Conservation (phyloP, 2,797 vertebrate genomes). For the Rousettus madagascariensis region DNA sequence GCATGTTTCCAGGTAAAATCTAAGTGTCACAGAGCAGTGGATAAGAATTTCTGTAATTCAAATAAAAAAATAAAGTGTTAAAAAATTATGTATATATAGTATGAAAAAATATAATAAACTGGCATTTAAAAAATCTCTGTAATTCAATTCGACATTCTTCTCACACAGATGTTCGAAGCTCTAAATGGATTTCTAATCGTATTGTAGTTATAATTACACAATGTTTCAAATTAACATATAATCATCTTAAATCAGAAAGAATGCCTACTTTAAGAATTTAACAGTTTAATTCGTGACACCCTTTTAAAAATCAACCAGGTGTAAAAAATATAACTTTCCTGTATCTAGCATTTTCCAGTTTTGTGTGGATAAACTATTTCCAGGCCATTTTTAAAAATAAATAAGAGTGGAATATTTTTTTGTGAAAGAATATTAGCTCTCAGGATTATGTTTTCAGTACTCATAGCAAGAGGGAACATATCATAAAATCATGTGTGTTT, state of each 20-base stretch:
- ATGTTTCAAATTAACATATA: background rate
- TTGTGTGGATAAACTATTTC: constrained; percentile 24
- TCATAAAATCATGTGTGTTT: background rate
- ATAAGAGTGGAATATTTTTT: background rate
- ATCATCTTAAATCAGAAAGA: constrained; percentile 9
- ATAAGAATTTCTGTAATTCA: background rate
- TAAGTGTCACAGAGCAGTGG: background rate
- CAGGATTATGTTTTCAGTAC: background rate
- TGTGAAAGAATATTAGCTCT: background rate
- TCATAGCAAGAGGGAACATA: background rate
- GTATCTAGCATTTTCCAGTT: constrained; percentile 21
- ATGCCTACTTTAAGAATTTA: background rate
- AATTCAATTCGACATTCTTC: background rate
- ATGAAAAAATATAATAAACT: too few species aligned
- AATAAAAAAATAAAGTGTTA: too few species aligned
- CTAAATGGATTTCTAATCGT: background rate
- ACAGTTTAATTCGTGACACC: background rate
- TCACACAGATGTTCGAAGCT: background rate
- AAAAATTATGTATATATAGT: too few species aligned
- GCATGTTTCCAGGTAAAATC: background rate
- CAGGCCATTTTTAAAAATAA: background rate
- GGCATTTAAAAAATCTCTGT: background rate
- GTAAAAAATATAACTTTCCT: constrained; percentile 22
- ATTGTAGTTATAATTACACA: background rate
- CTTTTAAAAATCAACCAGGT: background rate